Evolutionary conservation across 2,797 vertebrate genomes (phyloP).

Genomic region (Onychomys arenicola): DNA sequence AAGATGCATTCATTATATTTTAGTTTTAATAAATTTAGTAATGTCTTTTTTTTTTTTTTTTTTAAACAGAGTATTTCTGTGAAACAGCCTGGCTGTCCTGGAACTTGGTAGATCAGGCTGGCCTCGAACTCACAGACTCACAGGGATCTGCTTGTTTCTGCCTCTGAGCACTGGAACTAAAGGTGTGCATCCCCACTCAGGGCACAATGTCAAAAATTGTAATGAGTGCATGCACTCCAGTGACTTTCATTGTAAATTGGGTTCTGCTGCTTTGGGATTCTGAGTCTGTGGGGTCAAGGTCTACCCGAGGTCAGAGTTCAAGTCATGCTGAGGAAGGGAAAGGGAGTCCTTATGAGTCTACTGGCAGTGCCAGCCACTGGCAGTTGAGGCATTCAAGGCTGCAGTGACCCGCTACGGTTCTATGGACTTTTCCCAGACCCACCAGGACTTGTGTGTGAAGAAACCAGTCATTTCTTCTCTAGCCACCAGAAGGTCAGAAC

Average conservation of each 20-base stretch:
- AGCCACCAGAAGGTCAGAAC: neutral
- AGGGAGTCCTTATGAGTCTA: neutral
- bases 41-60: neutral
- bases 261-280: neutral
- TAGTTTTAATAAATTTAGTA: neutral
- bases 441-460: neutral
- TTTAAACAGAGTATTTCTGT: neutral
- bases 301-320: neutral
- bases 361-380: neutral
- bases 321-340: neutral
- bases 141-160: neutral
- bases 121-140: neutral
- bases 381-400: neutral
- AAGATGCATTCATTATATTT: neutral
- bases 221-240: neutral
- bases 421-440: neutral
- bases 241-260: neutral
- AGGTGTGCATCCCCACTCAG: no score
- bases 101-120: neutral
- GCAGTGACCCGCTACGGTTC: neutral
- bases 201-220: neutral
- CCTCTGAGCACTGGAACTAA: neutral
- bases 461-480: constrained; percentile 1
- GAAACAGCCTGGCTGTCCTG: neutral
- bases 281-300: neutral